Conservation (phyloP, 2,113 vertebrate genomes). For the Carollia perspicillata region DNA sequence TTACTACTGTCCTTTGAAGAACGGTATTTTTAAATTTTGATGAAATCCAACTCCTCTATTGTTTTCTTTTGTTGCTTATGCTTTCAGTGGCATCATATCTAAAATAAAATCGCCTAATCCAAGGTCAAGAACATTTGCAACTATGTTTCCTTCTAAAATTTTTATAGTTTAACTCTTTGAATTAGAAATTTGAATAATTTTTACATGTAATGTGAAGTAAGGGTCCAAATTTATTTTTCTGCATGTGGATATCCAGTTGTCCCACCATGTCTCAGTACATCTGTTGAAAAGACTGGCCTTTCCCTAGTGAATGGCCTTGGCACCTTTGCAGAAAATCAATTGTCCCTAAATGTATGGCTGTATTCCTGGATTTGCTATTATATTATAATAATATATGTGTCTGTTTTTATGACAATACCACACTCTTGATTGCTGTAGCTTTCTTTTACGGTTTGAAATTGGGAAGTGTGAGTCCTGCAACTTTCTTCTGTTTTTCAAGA, state of each 20-base stretch:
- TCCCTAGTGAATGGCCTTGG: not conserved
- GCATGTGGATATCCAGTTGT: not conserved
- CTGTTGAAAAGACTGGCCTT: not conserved
- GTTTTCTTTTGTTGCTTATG: not conserved
- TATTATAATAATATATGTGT: not conserved
- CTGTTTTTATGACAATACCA: not conserved
- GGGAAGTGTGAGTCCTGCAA: not conserved
- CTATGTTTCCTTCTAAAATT: not conserved
- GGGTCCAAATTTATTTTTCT: not conserved
- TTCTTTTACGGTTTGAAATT: not conserved
- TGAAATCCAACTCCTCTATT: not conserved
- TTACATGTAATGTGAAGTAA: not conserved
- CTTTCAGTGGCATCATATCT: not conserved
- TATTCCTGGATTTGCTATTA: not conserved
- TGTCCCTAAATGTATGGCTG: not conserved
- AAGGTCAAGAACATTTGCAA: not conserved
- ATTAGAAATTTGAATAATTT: not conserved
- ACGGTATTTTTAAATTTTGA: not conserved
- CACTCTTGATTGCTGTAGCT: not conserved
- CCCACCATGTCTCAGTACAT: not conserved
- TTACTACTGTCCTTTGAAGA: not conserved
- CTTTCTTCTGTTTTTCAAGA: not conserved
- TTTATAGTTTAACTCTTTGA: not conserved
- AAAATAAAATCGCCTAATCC: not conserved
- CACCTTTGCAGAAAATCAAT: not conserved